These are phyloP conservation scores for Drosophila melanica DNA, from an alignment of 1,140 invertebrate species.

Conservation along the genomic window DNA sequence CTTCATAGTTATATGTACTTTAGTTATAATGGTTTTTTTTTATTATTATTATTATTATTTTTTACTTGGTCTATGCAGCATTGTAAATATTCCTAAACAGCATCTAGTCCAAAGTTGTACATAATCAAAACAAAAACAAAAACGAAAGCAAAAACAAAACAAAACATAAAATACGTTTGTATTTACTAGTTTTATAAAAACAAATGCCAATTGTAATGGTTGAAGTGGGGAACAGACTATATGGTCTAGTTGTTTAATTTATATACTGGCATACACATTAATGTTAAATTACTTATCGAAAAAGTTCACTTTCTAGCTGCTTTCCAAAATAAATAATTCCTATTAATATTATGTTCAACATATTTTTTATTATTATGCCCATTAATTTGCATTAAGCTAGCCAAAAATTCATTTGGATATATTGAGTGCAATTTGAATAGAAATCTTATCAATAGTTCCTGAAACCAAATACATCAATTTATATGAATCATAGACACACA, in stretches of 20 bases:
- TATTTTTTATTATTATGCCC: no score
- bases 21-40: slow-evolving; percentile 3
- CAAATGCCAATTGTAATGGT: slow-evolving; percentile 18
- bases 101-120: slow-evolving; percentile 75
- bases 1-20: slow-evolving; percentile 17
- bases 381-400: background rate
- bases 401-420: no score
- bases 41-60: slow-evolving; percentile 7
- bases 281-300: slow-evolving; percentile 24
- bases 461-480: no score
- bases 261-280: background rate
- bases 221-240: background rate
- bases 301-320: slow-evolving; percentile 42
- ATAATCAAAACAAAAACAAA: slow-evolving; percentile 41
- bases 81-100: slow-evolving; percentile 60
- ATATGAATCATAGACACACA: no score
- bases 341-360: slow-evolving; percentile 25
- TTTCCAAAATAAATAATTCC: slow-evolving; percentile 76
- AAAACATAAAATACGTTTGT: slow-evolving; percentile 20
- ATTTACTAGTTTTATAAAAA: slow-evolving; percentile 30
- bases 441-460: no score
- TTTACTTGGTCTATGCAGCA: slow-evolving; percentile 33
- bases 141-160: background rate
- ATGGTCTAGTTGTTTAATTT: slow-evolving; percentile 35
- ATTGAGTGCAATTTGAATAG: no score